phyloP scores from a whole-genome alignment of 2,113 vertebrate genomes.

The Petroica traversi region DNA sequence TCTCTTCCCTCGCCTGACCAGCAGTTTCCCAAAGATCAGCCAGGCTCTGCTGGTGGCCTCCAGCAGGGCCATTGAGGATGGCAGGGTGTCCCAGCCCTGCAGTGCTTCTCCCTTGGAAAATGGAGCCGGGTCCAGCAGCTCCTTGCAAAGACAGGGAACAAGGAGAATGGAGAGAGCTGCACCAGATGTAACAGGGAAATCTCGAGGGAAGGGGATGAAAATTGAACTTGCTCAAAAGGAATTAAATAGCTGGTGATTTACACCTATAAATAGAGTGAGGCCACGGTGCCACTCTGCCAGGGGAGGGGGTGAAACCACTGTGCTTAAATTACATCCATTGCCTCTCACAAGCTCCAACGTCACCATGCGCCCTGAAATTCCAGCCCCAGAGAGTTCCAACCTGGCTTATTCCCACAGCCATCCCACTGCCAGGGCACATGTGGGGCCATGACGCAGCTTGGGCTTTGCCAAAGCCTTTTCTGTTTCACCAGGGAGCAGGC shows the following conservation, averaged over 20 bases:
- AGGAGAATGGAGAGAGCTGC: neutral
- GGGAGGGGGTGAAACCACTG: neutral
- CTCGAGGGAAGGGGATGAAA: neutral
- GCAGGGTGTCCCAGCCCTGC: neutral
- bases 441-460: neutral
- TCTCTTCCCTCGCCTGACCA: rapidly evolving
- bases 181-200: neutral
- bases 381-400: neutral
- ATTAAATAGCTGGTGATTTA: slow-evolving; percentile 30
- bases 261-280: slow-evolving; percentile 9
- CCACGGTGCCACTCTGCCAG: neutral
- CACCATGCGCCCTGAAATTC: neutral
- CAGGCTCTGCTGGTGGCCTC: neutral
- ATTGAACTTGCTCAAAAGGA: neutral
- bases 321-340: neutral
- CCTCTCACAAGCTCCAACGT: neutral
- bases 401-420: neutral
- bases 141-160: neutral
- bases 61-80: neutral
- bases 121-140: rapidly evolving
- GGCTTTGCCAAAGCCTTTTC: neutral
- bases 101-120: neutral
- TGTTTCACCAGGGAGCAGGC: neutral
- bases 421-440: rapidly evolving
- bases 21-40: neutral